These are phyloP conservation scores for Dryobota labecula DNA, from an alignment of 2,888 invertebrate species.

Conservation along the genomic window DNA sequence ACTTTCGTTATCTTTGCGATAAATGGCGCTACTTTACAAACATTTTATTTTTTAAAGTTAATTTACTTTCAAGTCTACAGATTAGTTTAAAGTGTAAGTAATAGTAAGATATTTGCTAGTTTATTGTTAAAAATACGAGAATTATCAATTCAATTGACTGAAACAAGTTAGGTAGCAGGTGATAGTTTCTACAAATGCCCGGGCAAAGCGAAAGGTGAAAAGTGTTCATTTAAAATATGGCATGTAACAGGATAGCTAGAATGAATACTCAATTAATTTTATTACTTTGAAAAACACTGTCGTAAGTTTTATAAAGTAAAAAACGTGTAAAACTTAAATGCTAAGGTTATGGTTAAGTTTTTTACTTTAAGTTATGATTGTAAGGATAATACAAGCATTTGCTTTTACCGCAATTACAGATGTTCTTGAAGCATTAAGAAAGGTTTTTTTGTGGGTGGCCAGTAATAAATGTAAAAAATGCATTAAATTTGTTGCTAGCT, in stretches of 20 bases:
- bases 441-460: constrained; percentile 13
- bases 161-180: constrained; percentile 46
- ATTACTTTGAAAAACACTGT: constrained; percentile 30
- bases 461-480: background rate
- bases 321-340: constrained; percentile 13
- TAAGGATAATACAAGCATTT: constrained; percentile 12
- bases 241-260: constrained; percentile 43
- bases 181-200: constrained; percentile 33
- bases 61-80: constrained; percentile 4
- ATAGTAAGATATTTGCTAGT: constrained; percentile 21
- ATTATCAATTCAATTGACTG: constrained; percentile 49
- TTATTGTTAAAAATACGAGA: constrained; percentile 31
- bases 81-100: constrained; percentile 27
- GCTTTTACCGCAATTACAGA: constrained; percentile 22
- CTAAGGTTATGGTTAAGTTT: constrained; percentile 18
- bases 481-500: background rate
- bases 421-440: background rate
- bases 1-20: constrained; percentile 1
- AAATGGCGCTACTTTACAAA: constrained; percentile 44
- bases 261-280: constrained; percentile 55
- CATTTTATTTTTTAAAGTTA: constrained; percentile 2
- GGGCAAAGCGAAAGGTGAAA: constrained; percentile 57
- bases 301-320: constrained; percentile 36
- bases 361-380: constrained; percentile 21
- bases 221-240: constrained; percentile 28